Evolutionary conservation across 2,113 vertebrate species (phyloP), one percentile per base, ranked within the genome.

Genomic region (Upupa epops): DNA sequence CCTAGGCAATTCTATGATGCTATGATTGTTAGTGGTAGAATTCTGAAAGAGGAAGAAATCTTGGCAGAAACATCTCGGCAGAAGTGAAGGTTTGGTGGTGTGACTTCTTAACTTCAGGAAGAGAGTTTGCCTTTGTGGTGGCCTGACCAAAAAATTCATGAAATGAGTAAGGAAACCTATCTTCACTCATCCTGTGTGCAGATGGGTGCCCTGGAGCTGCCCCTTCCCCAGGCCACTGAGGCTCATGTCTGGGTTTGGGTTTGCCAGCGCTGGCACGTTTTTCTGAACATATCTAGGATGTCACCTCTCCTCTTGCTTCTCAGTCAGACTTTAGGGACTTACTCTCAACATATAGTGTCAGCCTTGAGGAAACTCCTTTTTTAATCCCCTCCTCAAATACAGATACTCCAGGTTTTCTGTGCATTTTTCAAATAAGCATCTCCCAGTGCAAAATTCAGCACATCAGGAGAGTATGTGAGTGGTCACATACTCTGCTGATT

Each of bases 391-490:
- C 24, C 40, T 40, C 7, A 21, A 22, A 31, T 16, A 72, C 13
- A 79, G 14, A 10, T 4, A 12, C 14, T 52, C 9, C 12, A 7
- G 20, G 7, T 60, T 51, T 71, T 45, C 31, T 20, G 37, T 7
- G 18, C 12, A 18, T 55, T 78, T 64, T 49, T 79, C 40, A 52
- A 40, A 31, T 17, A 89, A 81, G 1, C 2, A 78, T 15, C 5
- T 79, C 29, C 26, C 31, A 56, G 8, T 58, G 36, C 46, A 91
- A 82, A 89, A 48, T 55, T 60, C 40, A 72, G 31, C 37, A 29
- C 1, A 3, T 36, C 28, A 71, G 34, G 13, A 13, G 11, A 28
- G n/a, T 8, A 17, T 0, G 12, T 15, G 14, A 5, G 64, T 49
- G 45, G 52, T 3, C 14, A 28, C 3, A 29, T 11, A 42, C 40